Evolutionary conservation across 2,113 vertebrate species (phyloP), one percentile per base, ranked within the genome.

Genomic region (Pampusana beccarii): DNA sequence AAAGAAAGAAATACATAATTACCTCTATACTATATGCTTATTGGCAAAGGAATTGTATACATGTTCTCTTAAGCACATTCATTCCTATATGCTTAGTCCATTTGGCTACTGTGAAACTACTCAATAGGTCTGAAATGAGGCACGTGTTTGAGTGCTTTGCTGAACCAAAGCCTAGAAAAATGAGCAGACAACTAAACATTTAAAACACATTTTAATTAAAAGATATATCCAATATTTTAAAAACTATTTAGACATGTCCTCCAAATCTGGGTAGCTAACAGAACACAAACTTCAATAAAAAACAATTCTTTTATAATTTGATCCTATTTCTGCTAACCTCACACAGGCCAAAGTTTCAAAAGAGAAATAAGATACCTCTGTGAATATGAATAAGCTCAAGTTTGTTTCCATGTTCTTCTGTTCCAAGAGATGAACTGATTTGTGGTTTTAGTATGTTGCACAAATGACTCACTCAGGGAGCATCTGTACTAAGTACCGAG

Each of bases 401-500:
- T 60, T 86, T 69, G 54, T 82, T 33, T 67, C 61, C 51, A 6
- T 71, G 46, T 67, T 80, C 90, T 86, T 42, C 31, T 70, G 51
- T 93, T 93, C 80, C 82, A 90, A 86, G 90, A 95, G 83, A 26
- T 2, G 1, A 91, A 85, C 28, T 86, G 58, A 95, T 91, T 73
- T 88, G 36, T 90, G 80, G 90, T 94, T 78, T 42, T 88, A 92
- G 33, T 51, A 48, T 83, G 80, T 92, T 92, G 85, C 20, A 86
- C 14, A 90, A 96, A 74, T 95, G 81, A 96, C 82, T 97, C 87
- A 94, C 51, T 89, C 31, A 29, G 62, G 50, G 66, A 96, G 88
- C 93, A 96, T 96, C 92, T 96, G 95, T 78, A 88, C 56, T 93
- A 80, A 93, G 75, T 70, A 83, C 25, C 82, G 85, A 94, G 95